phyloP scores from a whole-genome alignment of 2,113 vertebrate genomes.

The Synodontis membranacea region DNA sequence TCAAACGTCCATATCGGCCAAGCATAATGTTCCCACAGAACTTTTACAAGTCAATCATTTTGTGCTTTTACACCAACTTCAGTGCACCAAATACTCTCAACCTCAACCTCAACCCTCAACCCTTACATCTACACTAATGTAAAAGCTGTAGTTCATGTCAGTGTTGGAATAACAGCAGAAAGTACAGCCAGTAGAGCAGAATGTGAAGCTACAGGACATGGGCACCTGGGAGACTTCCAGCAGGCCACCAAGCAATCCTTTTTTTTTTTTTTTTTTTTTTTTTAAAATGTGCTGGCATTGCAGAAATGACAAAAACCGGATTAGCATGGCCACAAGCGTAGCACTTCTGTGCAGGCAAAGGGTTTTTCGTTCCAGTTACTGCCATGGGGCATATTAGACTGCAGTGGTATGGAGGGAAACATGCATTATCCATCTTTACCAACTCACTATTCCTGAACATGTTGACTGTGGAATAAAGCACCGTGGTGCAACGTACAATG shows the following conservation, averaged over 20 bases:
- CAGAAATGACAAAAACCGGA: constrained; percentile 16
- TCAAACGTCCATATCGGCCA: background rate
- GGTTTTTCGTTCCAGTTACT: constrained; percentile 1
- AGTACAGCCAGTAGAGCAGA: background rate
- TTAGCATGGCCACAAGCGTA: background rate
- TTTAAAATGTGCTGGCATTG: constrained; percentile 5
- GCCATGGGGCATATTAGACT: background rate
- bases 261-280: too few species aligned
- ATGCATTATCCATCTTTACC: background rate
- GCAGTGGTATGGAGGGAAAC: background rate
- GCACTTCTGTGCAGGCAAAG: background rate
- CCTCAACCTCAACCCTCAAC: background rate
- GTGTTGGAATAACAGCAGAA: background rate
- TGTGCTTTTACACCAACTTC: background rate
- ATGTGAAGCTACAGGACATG: background rate
- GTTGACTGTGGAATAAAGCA: background rate
- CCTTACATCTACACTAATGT: background rate
- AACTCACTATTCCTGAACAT: background rate
- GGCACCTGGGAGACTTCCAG: background rate
- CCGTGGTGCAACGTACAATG: background rate
- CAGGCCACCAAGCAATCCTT: background rate
- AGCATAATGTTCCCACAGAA: background rate
- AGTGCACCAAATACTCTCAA: background rate
- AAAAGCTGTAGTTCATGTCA: background rate
- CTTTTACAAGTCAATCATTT: background rate